A percentile compares a stretch with the other conserved stretches of the same genome.
Conservation (phyloP, 2,113 vertebrate species). For the Peucedramus taeniatus region DNA sequence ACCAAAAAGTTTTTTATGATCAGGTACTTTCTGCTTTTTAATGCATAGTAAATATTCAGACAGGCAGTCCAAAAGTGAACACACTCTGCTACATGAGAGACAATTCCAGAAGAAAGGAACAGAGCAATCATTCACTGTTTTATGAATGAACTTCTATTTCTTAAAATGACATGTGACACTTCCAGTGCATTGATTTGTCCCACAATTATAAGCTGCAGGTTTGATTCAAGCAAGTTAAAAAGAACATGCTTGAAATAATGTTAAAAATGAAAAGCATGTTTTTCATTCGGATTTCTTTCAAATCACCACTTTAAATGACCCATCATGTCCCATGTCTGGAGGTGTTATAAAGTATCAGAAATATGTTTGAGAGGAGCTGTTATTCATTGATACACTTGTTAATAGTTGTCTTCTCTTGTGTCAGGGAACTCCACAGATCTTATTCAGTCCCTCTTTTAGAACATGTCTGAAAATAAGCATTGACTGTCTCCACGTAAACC, state of each 20-base stretch:
- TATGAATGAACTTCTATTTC: not conserved
- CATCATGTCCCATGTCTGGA: not conserved
- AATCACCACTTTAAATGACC: not conserved
- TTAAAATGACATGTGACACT: not conserved
- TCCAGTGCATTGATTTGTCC: not conserved
- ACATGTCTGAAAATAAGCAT: not conserved
- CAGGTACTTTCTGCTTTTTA: not conserved
- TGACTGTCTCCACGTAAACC: not conserved
- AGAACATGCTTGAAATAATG: not conserved
- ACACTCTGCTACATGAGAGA: not conserved
- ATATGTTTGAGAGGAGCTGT: not conserved
- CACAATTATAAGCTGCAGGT: not conserved
- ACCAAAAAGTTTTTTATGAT: accelerated
- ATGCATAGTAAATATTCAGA: not conserved
- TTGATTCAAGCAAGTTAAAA: not conserved
- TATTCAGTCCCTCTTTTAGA: not conserved
- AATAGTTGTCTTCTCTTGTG: not conserved
- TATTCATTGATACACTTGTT: not conserved
- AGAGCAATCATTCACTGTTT: not conserved
- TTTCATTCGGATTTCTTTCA: not conserved
- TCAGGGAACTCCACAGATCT: not conserved
- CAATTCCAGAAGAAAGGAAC: not conserved
- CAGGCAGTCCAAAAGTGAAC: not conserved
- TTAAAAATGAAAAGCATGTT: not conserved
- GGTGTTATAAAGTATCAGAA: not conserved